Evolutionary conservation across 2,113 vertebrate genomes (phyloP), one percentile per base, ranked within the genome.

Genomic region (Mus spicilegus): DNA sequence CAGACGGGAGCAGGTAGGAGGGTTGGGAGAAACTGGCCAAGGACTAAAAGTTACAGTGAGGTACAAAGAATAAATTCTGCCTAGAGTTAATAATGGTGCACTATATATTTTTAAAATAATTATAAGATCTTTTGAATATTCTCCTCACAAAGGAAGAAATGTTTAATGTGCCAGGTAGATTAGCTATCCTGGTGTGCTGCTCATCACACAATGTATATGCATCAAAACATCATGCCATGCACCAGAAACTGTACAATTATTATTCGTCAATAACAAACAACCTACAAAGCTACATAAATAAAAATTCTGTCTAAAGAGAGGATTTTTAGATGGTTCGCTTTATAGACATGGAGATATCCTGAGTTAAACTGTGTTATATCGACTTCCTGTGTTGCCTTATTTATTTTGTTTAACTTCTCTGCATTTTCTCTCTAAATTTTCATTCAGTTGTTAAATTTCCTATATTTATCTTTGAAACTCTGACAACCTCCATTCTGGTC

Each of bases 401-500:
- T 42, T 26, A 51, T 49, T n/a, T 36, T 89, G 30, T 75, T 92
- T 93, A 33, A 10, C 63, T 56, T 73, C 13, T 39, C 7, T 54
- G 19, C 12, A 22, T 86, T 78, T 87, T 30, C 36, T n/a, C n/a
- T 87, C 51, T 93, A 13, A 24, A 75, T 94, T 91, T 87, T 8
- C 30, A 70, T 7, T 70, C 42, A 13, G 46, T 72, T 90, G 28
- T 63, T 63, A 90, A 75, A 51, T 87, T 87, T 93, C 17, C 86
- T 75, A 8, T 78, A 36, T 80, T 90, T 93, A 42, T 82, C 26
- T 91, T 93, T 94, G 22, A 93, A 93, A 93, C 26, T 91, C 73
- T 91, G 77, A 46, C 46, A 63, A 5, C 77, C 46, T 91, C 49
- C 75, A 82, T 76, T 61, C 49, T 36, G 65, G 76, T 91, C n/a